Conservation (phyloP, 2,888 invertebrate species). For the Gastracanthus pulcherrimus region DNA sequence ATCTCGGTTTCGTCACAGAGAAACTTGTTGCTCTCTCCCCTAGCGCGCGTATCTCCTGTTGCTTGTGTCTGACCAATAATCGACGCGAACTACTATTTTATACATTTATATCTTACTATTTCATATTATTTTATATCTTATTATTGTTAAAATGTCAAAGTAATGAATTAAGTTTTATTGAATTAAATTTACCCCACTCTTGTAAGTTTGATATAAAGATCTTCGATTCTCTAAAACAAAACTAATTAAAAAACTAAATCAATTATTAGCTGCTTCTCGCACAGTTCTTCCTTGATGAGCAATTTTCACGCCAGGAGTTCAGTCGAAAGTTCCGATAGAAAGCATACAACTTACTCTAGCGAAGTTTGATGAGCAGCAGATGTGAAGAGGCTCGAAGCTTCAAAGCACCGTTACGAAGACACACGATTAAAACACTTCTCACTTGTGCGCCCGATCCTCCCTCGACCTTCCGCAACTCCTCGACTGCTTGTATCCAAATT, state of each 20-base stretch:
- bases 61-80: slow-evolving; percentile 36
- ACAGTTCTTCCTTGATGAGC: background rate
- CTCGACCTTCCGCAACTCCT: background rate
- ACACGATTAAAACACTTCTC: slow-evolving; percentile 23
- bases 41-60: slow-evolving; percentile 40
- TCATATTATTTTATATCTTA: too few species aligned
- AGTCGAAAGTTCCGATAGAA: background rate
- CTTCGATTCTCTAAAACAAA: too few species aligned
- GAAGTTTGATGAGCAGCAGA: background rate
- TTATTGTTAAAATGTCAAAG: too few species aligned
- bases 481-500: too few species aligned
- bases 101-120: too few species aligned
- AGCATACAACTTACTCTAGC: slow-evolving; percentile 26
- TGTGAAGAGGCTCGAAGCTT: background rate
- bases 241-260: background rate
- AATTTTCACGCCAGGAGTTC: background rate
- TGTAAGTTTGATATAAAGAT: background rate
- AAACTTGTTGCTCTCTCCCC: slow-evolving; percentile 44
- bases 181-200: too few species aligned
- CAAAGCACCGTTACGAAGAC: slow-evolving; percentile 29
- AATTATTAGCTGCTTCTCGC: background rate
- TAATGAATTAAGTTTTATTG: too few species aligned
- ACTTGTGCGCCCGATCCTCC: background rate
- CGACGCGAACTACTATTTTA: background rate
- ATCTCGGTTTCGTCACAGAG: background rate